A percentile compares a stretch with the other conserved stretches of the same genome.
phyloP scores from a whole-genome alignment of 2,113 vertebrate species.

The Mirounga angustirostris region DNA sequence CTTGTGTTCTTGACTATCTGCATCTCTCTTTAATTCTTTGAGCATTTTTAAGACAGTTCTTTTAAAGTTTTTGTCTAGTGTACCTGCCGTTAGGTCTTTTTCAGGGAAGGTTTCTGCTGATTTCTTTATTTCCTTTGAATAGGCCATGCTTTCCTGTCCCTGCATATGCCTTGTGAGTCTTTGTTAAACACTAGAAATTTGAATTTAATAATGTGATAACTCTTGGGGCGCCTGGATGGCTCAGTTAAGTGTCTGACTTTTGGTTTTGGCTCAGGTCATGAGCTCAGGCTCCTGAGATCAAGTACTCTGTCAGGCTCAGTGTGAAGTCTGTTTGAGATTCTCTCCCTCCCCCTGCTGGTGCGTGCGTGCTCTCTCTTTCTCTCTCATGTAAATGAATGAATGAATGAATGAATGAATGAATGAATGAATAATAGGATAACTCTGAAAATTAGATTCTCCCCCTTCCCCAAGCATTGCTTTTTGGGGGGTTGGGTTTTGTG shows the following conservation, averaged over 20 bases:
- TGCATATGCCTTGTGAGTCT: not conserved
- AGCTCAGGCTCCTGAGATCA: not conserved
- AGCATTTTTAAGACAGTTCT: not conserved
- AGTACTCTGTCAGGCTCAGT: not conserved
- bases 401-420: not conserved
- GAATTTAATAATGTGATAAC: not conserved
- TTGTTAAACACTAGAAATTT: not conserved
- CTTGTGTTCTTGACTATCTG: not conserved
- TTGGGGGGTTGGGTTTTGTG: not conserved
- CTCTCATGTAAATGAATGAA: not conserved
- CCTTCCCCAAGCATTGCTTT: too few species aligned
- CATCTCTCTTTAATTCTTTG: not conserved
- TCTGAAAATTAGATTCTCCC: not conserved
- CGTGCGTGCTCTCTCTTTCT: too few species aligned
- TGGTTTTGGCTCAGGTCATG: not conserved
- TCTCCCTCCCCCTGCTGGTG: not conserved
- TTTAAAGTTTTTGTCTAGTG: not conserved
- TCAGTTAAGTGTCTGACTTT: not conserved
- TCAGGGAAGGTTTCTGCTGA: not conserved
- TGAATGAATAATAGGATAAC: not conserved
- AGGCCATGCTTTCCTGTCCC: not conserved
- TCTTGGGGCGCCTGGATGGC: not conserved
- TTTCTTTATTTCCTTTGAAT: not conserved
- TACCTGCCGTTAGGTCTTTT: not conserved
- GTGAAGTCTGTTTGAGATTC: not conserved